A percentile compares a stretch with the other conserved stretches of the same genome.
These are phyloP conservation scores for Folsomia candida DNA, from an alignment of 2,888 invertebrate genomes.

Conservation along the genomic window DNA sequence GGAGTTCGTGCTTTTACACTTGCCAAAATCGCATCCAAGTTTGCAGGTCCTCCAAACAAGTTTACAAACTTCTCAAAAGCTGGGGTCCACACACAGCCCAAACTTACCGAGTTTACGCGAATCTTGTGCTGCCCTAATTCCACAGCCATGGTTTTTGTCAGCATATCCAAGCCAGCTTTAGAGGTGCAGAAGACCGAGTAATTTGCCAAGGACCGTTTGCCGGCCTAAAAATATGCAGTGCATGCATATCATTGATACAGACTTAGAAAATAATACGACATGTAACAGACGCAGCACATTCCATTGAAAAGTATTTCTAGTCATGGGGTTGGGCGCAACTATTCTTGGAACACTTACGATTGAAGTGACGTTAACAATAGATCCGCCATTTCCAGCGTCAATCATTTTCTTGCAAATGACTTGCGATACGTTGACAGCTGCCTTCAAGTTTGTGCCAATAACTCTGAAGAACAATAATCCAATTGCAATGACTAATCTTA, in stretches of 20 bases:
- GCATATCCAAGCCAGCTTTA: conserved; percentile 18
- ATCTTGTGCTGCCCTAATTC: conserved; percentile 15
- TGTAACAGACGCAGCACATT: not conserved
- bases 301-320: not conserved
- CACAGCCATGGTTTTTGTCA: conserved; percentile 7
- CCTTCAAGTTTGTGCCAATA: conserved; percentile 56
- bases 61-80: conserved; percentile 49
- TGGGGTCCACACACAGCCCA: conserved; percentile 55
- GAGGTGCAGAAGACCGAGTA: conserved; percentile 54
- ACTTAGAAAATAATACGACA: not conserved
- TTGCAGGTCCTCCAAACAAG: conserved; percentile 18
- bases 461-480: conserved; percentile 50
- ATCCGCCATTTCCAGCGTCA: conserved; percentile 53
- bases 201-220: conserved; percentile 52
- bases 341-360: too few relatives aligned
- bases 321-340: too few relatives aligned
- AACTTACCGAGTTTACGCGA: conserved; percentile 16
- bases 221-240: conserved; percentile 52
- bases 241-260: not conserved
- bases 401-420: conserved; percentile 56
- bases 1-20: conserved; percentile 26
- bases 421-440: conserved; percentile 57
- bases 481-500: not conserved
- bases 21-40: conserved; percentile 26
- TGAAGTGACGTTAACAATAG: conserved; percentile 59